Base-by-base conservation (phyloP, 1,140 invertebrate genomes). In the Heliconius melpomene region DNA sequence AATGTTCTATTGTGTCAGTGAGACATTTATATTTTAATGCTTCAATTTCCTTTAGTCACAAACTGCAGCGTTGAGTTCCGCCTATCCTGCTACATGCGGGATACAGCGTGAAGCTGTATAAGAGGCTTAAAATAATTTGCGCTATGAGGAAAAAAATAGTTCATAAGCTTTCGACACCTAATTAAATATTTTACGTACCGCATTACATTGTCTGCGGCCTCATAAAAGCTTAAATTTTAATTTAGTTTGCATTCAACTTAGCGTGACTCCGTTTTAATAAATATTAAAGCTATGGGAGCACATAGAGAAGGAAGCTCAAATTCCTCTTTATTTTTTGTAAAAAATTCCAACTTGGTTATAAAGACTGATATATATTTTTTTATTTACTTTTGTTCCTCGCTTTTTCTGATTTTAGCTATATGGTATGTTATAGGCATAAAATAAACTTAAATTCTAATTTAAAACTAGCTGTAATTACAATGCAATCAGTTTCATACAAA, bases 191-290 rank as follows among this genome's bases (percentile, higher is more conserved):
- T 57, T 57, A 57, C 54, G 54, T 23, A 23, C 54, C 54, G 54
- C 54, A 57, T 57, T 23, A 57, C 54, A 57, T 57, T 57, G 54
- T 57, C 54, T 23, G 50, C 18, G 54, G n/a, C n/a, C 20, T 57
- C n/a, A 57, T 57, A 57, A 23, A 57, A 57, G 54, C 54, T 57
- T 57, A 57, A 57, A 57, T 57, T 57, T 57, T 57, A 57, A 57
- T 57, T 23, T 57, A 57, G 54, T 57, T 57, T 57, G 54, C 20
- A 57, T 57, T 57, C n/a, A 57, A 57, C n/a, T 57, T 23, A 23
- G 20, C 54, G n/a, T 57, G 54, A 57, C 54, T n/a, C 7, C n/a
- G 54, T 11, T 57, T 57, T 57, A 57, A 57, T 57, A 57, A 23
- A n/a, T 23, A 23, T 52, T 52, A 52, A 52, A 52, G 52, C 52